These are phyloP conservation scores for Typhlichthys eigenmanni DNA, from an alignment of 2,797 vertebrate genomes.

Conservation along the genomic window DNA sequence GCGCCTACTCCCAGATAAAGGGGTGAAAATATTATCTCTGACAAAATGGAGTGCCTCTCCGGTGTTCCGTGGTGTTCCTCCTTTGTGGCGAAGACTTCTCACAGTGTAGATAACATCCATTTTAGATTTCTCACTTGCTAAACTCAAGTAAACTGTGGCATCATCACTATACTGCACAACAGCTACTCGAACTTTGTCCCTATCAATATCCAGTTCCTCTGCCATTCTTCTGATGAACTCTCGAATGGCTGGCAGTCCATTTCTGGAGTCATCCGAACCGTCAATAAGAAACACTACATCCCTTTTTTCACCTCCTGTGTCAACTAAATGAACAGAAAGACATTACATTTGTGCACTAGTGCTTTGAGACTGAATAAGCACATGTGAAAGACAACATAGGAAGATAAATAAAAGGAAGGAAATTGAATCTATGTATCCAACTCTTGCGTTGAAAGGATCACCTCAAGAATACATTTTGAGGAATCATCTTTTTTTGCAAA, in stretches of 20 bases:
- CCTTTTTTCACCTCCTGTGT: conserved; percentile 65
- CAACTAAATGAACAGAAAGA: conserved; percentile 54
- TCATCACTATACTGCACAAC: conserved; percentile 74
- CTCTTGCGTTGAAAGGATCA: conserved; percentile 21
- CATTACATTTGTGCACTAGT: conserved; percentile 38
- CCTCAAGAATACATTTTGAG: conserved; percentile 23
- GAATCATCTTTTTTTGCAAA: conserved; percentile 59
- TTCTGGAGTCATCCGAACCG: conserved; percentile 76
- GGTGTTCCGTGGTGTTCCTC: conserved; percentile 70
- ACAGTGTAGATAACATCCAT: conserved; percentile 70
- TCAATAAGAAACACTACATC: conserved; percentile 81
- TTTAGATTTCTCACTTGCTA: conserved; percentile 71
- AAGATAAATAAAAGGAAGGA: not conserved
- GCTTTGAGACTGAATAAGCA: conserved; percentile 38
- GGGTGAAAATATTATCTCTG: conserved; percentile 62
- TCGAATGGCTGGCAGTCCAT: conserved; percentile 71
- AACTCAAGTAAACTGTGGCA: conserved; percentile 60
- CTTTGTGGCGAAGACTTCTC: conserved; percentile 73
- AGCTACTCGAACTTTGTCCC: conserved; percentile 66
- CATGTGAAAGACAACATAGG: conserved; percentile 7
- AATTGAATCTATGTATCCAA: conserved; percentile 1
- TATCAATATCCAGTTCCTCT: conserved; percentile 67
- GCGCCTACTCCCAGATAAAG: conserved; percentile 70
- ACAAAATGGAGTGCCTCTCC: conserved; percentile 74
- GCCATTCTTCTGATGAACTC: conserved; percentile 76